Conservation (phyloP, 1,140 invertebrate species). For the Maconellicoccus hirsutus region DNA sequence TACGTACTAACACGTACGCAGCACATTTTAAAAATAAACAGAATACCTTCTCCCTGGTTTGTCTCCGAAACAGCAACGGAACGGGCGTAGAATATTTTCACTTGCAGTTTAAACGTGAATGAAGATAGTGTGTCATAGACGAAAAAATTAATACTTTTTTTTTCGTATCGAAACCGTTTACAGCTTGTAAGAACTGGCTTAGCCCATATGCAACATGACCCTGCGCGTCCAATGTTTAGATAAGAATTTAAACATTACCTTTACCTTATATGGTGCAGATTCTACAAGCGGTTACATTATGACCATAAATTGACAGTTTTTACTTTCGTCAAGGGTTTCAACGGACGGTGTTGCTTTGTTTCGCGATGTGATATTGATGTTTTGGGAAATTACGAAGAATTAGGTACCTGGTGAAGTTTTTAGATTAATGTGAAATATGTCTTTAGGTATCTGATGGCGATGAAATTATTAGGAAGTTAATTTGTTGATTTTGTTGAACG, state of each 20-base stretch:
- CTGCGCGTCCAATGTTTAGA: not conserved
- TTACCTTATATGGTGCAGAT: not conserved
- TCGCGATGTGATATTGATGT: not conserved
- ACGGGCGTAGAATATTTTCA: slow-evolving; percentile 7
- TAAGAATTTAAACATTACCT: not conserved
- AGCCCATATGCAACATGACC: not conserved
- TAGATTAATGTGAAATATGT: too few relatives aligned
- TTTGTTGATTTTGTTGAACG: too few relatives aligned
- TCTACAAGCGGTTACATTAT: not conserved
- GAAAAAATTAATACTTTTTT: too few relatives aligned
- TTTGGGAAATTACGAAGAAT: too few relatives aligned
- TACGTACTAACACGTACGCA: not conserved
- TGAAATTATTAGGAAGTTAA: too few relatives aligned
- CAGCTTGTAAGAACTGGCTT: not conserved
- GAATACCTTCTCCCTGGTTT: slow-evolving; percentile 12
- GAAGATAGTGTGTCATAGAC: too few relatives aligned
- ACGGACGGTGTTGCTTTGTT: too few relatives aligned
- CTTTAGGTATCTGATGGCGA: too few relatives aligned
- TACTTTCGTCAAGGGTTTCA: not conserved
- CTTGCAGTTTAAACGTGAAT: not conserved
- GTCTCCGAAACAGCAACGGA: not conserved
- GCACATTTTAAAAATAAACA: slow-evolving; percentile 16
- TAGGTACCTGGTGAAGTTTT: too few relatives aligned
- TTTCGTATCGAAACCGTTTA: too few relatives aligned
- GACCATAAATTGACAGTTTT: not conserved